Evolutionary conservation across 1,140 invertebrate genomes (phyloP), one percentile per base, ranked within the genome.

Genomic region (Zaprionus ornatus): DNA sequence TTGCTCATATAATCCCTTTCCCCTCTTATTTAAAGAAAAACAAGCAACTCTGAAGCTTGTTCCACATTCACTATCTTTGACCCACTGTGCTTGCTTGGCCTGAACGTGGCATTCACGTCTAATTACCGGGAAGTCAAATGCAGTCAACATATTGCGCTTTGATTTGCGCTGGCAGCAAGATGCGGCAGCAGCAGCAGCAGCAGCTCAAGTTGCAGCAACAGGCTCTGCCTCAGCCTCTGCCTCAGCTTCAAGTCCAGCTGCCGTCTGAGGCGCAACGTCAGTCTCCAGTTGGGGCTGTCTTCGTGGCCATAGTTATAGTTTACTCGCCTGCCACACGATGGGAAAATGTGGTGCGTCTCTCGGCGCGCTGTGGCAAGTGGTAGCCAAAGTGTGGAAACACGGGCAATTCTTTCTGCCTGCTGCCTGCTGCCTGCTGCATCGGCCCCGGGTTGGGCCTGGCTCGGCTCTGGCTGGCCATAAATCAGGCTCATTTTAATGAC

Each of bases 401-500:
- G 84, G 85, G 62, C 84, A 88, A 78, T 78, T 79, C 70, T 61
- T 23, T 50, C 45, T 50, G 52, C 37, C 37, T 57, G 40, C 21
- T 40, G 45, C 6, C 17, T 40, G 42, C 42, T 48, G 42, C 45
- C 10, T 48, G 17, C 45, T 48, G 40, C 56, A 21, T 37, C 52
- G 29, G 69, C 61, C 70, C 17, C 55, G 29, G 63, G 62, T 66
- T 80, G 69, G 55, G 77, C 57, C 68, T 48, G 60, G 64, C 50
- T 32, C 29, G 29, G 29, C 29, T 32, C 29, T 32, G 29, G 9
- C 68, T 45, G 75, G 63, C 72, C 71, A 90, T 90, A 90, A 90
- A 90, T 90, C 85, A 90, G 85, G 81, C 85, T 84, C 85, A 90
- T 90, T 90, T 90, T 90, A 90, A 90, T 90, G 85, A 90, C 85